phyloP scores from a whole-genome alignment of 2,113 vertebrate species.

The Pedetes capensis region DNA sequence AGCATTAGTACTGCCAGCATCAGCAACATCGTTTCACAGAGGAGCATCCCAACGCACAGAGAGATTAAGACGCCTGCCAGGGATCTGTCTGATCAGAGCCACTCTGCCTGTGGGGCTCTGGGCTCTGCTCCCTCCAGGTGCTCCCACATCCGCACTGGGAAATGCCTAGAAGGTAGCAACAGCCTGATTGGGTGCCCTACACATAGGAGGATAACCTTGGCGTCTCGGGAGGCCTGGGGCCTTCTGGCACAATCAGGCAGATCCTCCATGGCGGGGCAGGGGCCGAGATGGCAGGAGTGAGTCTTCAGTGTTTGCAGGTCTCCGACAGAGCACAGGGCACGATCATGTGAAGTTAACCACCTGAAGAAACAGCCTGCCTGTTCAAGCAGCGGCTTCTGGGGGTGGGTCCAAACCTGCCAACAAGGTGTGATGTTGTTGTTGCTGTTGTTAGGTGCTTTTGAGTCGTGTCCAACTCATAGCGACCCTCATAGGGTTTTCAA shows the following conservation, averaged over 20 bases:
- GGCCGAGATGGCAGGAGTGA: background rate
- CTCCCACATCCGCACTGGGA: background rate
- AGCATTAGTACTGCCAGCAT: background rate
- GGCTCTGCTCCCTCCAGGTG: background rate
- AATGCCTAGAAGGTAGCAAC: background rate
- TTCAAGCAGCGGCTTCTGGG: background rate
- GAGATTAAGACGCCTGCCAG: background rate
- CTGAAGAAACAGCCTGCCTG: background rate
- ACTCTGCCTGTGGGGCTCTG: background rate
- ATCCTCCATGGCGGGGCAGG: background rate
- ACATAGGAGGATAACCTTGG: background rate
- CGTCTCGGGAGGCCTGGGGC: background rate
- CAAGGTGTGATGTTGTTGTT: accelerated
- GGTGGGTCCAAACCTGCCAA: background rate
- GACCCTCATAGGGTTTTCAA: no score
- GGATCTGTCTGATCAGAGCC: background rate
- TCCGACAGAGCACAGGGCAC: background rate
- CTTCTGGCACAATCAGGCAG: background rate
- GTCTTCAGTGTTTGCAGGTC: background rate
- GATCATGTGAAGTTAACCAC: background rate
- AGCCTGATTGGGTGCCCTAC: background rate
- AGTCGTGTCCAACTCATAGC: no score
- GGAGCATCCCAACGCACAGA: background rate
- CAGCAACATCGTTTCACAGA: background rate
- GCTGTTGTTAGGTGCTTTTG: no score